These are phyloP conservation scores for Melipona bicolor DNA, from an alignment of 2,888 invertebrate genomes.

Conservation along the genomic window DNA sequence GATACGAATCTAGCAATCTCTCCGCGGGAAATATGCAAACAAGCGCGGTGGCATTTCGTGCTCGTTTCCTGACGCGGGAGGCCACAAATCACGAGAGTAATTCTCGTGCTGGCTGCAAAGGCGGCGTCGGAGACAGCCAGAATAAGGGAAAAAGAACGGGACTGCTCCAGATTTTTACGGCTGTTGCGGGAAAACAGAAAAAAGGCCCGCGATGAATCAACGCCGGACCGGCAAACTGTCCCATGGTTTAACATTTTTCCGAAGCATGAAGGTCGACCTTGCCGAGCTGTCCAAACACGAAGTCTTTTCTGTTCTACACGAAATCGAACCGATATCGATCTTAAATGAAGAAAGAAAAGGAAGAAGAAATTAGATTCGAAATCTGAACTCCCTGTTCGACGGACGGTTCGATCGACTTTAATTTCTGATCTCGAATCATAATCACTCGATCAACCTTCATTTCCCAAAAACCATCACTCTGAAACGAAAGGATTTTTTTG, in stretches of 20 bases:
- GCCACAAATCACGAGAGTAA: slow-evolving; percentile 49
- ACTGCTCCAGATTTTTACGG: slow-evolving; percentile 79
- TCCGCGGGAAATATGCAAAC: slow-evolving; percentile 46
- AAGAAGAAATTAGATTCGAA: neutral
- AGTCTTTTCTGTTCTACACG: neutral
- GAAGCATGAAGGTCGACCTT: slow-evolving; percentile 44
- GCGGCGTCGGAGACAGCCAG: neutral
- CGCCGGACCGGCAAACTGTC: slow-evolving; percentile 38
- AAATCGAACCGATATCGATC: slow-evolving; percentile 74
- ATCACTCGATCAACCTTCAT: too few relatives aligned
- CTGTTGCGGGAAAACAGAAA: slow-evolving; percentile 67
- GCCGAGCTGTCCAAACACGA: neutral
- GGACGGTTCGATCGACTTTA: too few relatives aligned
- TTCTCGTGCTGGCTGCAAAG: neutral
- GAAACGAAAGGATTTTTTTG: too few relatives aligned
- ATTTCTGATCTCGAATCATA: too few relatives aligned
- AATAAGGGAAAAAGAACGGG: slow-evolving; percentile 39
- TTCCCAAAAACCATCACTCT: too few relatives aligned
- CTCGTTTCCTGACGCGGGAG: neutral
- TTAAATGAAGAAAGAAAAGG: too few relatives aligned
- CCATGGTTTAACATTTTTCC: slow-evolving; percentile 48
- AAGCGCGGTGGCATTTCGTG: slow-evolving; percentile 30
- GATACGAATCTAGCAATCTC: slow-evolving; percentile 36
- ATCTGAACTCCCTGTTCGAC: neutral
- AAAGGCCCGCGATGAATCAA: slow-evolving; percentile 46